phyloP scores from a whole-genome alignment of 1,140 invertebrate species.

The Watersipora subatra region DNA sequence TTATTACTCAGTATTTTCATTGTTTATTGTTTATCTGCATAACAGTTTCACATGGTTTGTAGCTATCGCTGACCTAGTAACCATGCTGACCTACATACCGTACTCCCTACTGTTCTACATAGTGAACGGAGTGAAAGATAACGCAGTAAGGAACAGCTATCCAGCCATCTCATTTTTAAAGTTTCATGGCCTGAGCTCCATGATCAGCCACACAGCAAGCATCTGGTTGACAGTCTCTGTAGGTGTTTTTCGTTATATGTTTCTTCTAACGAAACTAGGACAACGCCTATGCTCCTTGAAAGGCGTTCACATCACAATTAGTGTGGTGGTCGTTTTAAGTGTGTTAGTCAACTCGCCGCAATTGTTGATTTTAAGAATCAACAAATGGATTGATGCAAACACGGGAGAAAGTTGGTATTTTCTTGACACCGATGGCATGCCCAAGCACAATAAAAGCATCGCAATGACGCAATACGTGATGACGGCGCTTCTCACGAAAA shows the following conservation, averaged over 20 bases:
- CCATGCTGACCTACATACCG: conserved; percentile 75
- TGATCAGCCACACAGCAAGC: conserved; percentile 78
- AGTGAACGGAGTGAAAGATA: conserved; percentile 17
- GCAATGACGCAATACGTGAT: conserved; percentile 27
- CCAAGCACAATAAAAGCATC: conserved; percentile 7
- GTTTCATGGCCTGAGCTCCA: conserved; percentile 50
- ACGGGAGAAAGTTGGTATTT: background rate
- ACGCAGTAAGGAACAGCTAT: conserved; percentile 15
- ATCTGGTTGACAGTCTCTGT: conserved; percentile 82
- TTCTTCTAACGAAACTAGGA: conserved; percentile 64
- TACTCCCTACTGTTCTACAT: conserved; percentile 55
- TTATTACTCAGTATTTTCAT: no score
- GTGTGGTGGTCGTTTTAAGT: conserved; percentile 56
- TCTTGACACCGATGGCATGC: background rate
- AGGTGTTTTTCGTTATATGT: conserved; percentile 83
- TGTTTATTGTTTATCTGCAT: no score
- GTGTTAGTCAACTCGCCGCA: conserved; percentile 64
- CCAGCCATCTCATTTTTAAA: conserved; percentile 26
- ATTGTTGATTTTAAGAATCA: conserved; percentile 43
- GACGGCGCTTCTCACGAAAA: conserved; percentile 29
- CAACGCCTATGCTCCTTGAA: conserved; percentile 56
- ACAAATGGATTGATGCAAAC: background rate
- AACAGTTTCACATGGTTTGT: no score
- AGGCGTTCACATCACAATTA: conserved; percentile 57
- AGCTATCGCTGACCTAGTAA: conserved; percentile 69